Evolutionary conservation across 2,888 invertebrate species (phyloP).

Genomic region (Heliothis peltigera): DNA sequence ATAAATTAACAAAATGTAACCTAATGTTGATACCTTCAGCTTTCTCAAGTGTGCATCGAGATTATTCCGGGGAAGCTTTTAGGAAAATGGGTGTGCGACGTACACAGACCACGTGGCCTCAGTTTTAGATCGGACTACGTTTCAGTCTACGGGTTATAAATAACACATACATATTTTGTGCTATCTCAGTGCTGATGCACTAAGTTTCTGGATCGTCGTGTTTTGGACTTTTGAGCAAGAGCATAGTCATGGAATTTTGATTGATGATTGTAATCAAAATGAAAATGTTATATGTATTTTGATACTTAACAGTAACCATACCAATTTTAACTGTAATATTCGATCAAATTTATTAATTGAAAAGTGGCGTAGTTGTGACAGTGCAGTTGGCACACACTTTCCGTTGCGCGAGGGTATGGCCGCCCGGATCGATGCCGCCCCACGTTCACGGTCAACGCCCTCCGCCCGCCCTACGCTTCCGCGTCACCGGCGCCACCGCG

Average conservation of each 20-base stretch:
- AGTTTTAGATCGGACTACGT: slow-evolving; percentile 23
- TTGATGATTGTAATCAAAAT: background rate
- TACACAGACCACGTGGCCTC: slow-evolving; percentile 26
- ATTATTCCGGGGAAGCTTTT: slow-evolving; percentile 16
- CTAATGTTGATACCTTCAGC: no score
- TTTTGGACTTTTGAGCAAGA: background rate
- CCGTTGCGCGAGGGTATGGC: slow-evolving; percentile 90
- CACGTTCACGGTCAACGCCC: slow-evolving; percentile 90
- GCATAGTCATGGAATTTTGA: background rate
- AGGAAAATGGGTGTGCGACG: slow-evolving; percentile 4
- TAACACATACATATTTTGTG: slow-evolving; percentile 8
- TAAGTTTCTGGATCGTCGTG: slow-evolving; percentile 5
- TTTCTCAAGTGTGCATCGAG: background rate
- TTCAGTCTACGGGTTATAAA: slow-evolving; percentile 16
- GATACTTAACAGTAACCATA: no score
- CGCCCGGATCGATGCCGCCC: slow-evolving; percentile 86
- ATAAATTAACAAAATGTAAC: no score
- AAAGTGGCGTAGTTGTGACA: slow-evolving; percentile 38
- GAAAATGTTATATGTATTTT: no score
- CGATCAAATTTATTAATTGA: slow-evolving; percentile 21
- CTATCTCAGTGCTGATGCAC: background rate
- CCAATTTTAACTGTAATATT: background rate
- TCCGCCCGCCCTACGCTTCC: slow-evolving; percentile 89
- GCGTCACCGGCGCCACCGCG: slow-evolving; percentile 78
- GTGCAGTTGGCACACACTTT: slow-evolving; percentile 74